Evolutionary conservation across 2,797 vertebrate species (phyloP).

Genomic region (Gymnoscopelus microlampas): DNA sequence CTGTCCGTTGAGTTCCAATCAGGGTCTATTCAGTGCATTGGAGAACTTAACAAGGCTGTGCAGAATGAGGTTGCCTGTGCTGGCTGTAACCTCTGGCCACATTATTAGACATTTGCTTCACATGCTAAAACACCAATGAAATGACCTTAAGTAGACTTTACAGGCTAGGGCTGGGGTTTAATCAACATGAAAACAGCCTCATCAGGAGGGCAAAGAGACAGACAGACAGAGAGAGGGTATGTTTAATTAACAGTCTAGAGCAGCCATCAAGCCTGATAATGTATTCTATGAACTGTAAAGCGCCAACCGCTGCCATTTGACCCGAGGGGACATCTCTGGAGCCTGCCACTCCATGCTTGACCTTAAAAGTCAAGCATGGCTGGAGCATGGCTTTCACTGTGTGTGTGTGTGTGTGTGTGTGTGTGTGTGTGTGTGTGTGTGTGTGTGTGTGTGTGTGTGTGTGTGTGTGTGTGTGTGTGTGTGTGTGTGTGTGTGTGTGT

Average conservation of each 20-base stretch:
- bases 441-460: too few species aligned
- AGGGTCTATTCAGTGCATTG: constrained; percentile 9
- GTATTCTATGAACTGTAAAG: constrained; percentile 44
- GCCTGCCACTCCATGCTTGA: constrained; percentile 31
- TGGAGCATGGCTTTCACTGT: background rate
- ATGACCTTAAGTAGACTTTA: constrained; percentile 10
- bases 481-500: too few species aligned
- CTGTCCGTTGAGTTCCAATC: constrained; percentile 48
- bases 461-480: too few species aligned
- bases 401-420: background rate
- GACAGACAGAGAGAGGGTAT: constrained; percentile 16
- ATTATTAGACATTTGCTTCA: background rate
- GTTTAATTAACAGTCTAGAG: constrained; percentile 33
- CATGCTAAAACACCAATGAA: background rate
- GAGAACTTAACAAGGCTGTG: background rate
- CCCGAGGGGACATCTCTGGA: constrained; percentile 25
- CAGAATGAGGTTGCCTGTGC: background rate
- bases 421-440: too few species aligned
- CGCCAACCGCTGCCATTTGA: constrained; percentile 38
- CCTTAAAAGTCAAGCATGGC: constrained; percentile 27
- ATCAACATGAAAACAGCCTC: constrained; percentile 26
- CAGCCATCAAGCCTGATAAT: constrained; percentile 25
- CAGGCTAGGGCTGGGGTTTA: constrained; percentile 18
- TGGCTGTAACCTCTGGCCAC: background rate
- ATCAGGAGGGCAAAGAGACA: background rate